A percentile compares a stretch with the other conserved stretches of the same genome.
Evolutionary conservation across 2,797 vertebrate species (phyloP).

Genomic region (Acestrorhynchus altus): DNA sequence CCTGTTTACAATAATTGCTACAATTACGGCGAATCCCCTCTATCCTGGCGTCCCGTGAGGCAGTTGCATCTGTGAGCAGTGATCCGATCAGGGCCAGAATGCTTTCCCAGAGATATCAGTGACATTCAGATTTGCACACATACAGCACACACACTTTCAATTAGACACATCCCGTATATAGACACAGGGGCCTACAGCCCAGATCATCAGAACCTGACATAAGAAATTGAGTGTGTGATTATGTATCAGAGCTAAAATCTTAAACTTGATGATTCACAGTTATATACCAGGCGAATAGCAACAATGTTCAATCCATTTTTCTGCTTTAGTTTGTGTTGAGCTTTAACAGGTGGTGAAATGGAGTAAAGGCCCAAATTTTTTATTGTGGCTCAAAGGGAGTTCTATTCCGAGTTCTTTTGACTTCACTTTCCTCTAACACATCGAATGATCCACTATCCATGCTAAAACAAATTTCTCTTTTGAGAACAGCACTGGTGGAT

Average conservation of each 20-base stretch:
- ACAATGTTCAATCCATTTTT: background rate
- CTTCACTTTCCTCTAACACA: slow-evolving; percentile 2
- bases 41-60: slow-evolving; percentile 63
- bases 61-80: slow-evolving; percentile 70
- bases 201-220: background rate
- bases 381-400: background rate
- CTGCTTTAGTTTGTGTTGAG: background rate
- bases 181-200: slow-evolving; percentile 1
- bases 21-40: slow-evolving; percentile 55
- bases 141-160: background rate
- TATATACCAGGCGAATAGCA: background rate
- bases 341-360: background rate
- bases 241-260: too few relatives aligned
- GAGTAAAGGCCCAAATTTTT: background rate
- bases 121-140: slow-evolving; percentile 56
- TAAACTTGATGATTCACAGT: too few relatives aligned
- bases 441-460: background rate
- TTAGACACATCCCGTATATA: background rate
- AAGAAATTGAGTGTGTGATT: background rate
- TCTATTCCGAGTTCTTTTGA: slow-evolving; percentile 7
- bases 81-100: slow-evolving; percentile 64
- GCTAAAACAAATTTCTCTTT: slow-evolving; percentile 9
- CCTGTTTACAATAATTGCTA: slow-evolving; percentile 71
- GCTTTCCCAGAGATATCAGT: slow-evolving; percentile 79
- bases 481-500: background rate